phyloP scores from a whole-genome alignment of 53 echinoderm and acorn worm genomes.

The Luidia sarsii region DNA sequence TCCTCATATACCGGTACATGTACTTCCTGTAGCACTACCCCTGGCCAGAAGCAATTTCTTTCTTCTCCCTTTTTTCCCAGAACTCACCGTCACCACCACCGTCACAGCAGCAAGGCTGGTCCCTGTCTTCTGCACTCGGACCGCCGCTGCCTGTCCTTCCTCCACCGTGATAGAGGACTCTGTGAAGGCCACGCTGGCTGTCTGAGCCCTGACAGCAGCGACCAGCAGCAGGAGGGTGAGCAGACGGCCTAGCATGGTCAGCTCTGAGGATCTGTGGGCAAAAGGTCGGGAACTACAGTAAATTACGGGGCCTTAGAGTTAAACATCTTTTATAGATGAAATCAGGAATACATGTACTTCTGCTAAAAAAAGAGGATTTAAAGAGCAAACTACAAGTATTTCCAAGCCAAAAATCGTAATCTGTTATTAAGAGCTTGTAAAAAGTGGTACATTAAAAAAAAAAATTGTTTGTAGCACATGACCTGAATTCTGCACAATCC shows the following conservation, averaged over 20 bases:
- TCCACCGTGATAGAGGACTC: slow-evolving; percentile 63
- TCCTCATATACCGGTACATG: too few species aligned
- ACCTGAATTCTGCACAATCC: too few species aligned
- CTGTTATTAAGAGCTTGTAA: too few species aligned
- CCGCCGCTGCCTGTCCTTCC: slow-evolving; percentile 58
- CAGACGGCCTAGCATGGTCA: slow-evolving; percentile 10
- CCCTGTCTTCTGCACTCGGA: slow-evolving; percentile 74
- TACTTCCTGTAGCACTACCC: too few species aligned
- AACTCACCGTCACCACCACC: slow-evolving; percentile 73
- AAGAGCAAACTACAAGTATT: too few species aligned
- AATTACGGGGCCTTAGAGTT: neutral
- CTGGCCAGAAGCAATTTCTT: too few species aligned
- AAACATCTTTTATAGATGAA: neutral
- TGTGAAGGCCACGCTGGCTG: slow-evolving; percentile 64
- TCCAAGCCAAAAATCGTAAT: too few species aligned
- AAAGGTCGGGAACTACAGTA: too few species aligned
- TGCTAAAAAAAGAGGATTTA: too few species aligned
- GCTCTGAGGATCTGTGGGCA: neutral
- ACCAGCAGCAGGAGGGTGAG: slow-evolving; percentile 18
- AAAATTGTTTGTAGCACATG: neutral
- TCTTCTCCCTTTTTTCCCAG: too few species aligned
- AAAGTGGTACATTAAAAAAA: neutral
- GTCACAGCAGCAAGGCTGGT: slow-evolving; percentile 30
- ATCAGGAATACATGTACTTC: too few species aligned
- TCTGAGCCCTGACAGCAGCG: slow-evolving; percentile 26